Conservation (phyloP, 2,113 vertebrate species). For the Myodes glareolus region DNA sequence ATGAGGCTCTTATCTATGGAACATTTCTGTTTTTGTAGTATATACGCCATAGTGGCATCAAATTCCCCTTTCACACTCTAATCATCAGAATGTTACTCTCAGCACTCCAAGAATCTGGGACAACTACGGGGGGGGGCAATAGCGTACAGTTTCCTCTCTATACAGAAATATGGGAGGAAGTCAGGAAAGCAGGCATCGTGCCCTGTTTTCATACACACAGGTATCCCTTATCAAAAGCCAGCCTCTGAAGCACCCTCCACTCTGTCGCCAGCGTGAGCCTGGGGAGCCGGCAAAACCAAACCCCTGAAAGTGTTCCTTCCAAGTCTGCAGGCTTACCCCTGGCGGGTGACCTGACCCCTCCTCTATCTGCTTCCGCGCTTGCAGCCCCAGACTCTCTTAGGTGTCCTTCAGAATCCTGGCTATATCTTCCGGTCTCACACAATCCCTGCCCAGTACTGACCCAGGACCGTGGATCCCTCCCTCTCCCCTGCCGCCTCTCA, state of each 20-base stretch:
- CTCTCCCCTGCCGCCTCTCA: neutral
- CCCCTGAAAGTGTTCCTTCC: accelerated
- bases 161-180: neutral
- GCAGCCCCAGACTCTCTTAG: neutral
- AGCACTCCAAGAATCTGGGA: neutral
- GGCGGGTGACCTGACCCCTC: neutral
- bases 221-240: neutral
- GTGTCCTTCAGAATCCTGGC: neutral
- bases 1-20: too few species aligned
- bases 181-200: neutral
- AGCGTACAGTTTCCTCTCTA: neutral
- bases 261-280: too few species aligned
- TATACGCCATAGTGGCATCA: neutral
- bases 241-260: neutral
- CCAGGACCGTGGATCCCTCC: too few species aligned
- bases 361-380: neutral
- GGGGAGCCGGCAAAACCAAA: too few species aligned
- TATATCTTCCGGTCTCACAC: neutral
- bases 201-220: too few species aligned
- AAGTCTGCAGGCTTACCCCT: neutral
- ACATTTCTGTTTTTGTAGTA: neutral
- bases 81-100: neutral
- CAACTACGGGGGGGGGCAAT: accelerated
- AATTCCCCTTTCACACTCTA: neutral
- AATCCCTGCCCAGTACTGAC: too few species aligned